Evolutionary conservation across 2,797 vertebrate genomes (phyloP), one percentile per base, ranked within the genome.

Genomic region (Pipistrellus pipistrellus): DNA sequence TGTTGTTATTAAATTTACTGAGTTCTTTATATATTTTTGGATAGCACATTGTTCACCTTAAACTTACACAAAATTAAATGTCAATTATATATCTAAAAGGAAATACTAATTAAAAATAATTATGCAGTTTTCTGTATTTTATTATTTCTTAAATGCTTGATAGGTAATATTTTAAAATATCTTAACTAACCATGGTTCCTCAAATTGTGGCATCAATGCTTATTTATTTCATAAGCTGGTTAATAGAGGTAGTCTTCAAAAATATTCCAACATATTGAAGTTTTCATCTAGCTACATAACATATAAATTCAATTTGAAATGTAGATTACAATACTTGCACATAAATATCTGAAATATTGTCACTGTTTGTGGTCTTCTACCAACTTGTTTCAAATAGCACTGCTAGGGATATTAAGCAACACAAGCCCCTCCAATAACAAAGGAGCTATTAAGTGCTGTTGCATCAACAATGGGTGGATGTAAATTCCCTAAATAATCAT

Each of bases 401-500:
- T 84, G 68, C 93, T 84, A 68, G 48, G 4, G 76, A 94, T 95
- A 96, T 92, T 96, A 95, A 97, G 64, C 85, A 97, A 86, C 78
- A 95, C 76, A 96, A 89, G 27, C 71, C 18, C 66, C 68, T 92
- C 80, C 87, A 57, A 94, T 91, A 97, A 96, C 90, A 97, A 96
- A 98, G 75, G 44, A 97, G 84, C 96, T 69, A 88, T 94, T 92
- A 96, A 95, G 85, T 44, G 94, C 85, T 91, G 86, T 80, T 96
- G 57, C 91, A 90, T 90, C 96, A 97, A 89, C 96, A 97, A 96
- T 32, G 85, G 71, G 90, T 96, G 77, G 82, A 95, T 97, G 59
- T 80, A 96, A 97, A 97, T 89, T 97, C 80, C 69, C 84, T 71
- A 68, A 95, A 94, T 83, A 95, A 95, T 98, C 96, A 78, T 94